Evolutionary conservation across 2,888 invertebrate species (phyloP).

Genomic region (Cryptosula pallasiana): DNA sequence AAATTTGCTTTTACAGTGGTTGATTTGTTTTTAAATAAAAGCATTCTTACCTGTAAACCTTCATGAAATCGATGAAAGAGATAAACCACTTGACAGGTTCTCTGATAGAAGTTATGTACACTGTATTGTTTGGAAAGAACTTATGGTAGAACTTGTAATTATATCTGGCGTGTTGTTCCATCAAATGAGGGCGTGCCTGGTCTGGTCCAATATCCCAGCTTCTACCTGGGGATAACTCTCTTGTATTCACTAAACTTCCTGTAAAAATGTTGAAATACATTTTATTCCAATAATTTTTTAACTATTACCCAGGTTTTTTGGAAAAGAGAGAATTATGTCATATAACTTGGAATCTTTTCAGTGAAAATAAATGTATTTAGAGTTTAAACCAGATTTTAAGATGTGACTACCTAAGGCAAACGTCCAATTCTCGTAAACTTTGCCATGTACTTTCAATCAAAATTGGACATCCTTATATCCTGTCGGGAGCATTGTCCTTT

Average conservation of each 20-base stretch:
- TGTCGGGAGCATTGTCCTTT: too few relatives aligned
- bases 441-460: too few relatives aligned
- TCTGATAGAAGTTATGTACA: slow-evolving; percentile 10
- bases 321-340: too few relatives aligned
- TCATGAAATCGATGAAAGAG: slow-evolving; percentile 12
- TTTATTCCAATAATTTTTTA: background rate
- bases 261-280: background rate
- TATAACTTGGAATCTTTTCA: too few relatives aligned
- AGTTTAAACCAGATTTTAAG: too few relatives aligned
- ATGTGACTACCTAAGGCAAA: too few relatives aligned
- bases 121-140: slow-evolving; percentile 12
- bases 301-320: too few relatives aligned
- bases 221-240: background rate
- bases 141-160: background rate
- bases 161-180: slow-evolving; percentile 22
- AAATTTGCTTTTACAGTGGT: background rate
- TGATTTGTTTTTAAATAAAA: background rate
- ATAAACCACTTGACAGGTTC: slow-evolving; percentile 19
- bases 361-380: too few relatives aligned
- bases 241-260: slow-evolving; percentile 19
- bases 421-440: too few relatives aligned
- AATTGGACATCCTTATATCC: too few relatives aligned
- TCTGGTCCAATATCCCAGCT: background rate
- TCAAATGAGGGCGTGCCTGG: background rate
- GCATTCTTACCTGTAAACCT: background rate